Conservation (phyloP, 2,888 invertebrate genomes). For the Agrenia bidenticulata region DNA sequence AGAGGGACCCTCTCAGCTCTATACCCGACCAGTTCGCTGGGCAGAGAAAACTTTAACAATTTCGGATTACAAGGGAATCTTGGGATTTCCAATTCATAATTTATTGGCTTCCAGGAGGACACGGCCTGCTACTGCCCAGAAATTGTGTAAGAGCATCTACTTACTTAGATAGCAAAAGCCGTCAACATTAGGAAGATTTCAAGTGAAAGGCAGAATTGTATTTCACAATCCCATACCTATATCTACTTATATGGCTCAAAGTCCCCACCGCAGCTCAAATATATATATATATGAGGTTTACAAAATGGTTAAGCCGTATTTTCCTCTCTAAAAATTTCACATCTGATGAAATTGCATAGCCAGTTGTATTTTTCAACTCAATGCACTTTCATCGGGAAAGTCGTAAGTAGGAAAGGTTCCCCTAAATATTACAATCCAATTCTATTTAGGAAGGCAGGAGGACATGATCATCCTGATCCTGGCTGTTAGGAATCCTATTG, state of each 20-base stretch:
- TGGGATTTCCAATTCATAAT: conserved; percentile 44
- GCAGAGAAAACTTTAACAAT: conserved; percentile 39
- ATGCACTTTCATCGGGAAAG: conserved; percentile 34
- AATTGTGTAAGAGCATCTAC: too few relatives aligned
- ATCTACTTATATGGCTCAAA: too few relatives aligned
- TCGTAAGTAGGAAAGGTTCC: conserved; percentile 12
- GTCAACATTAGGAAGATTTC: conserved; percentile 7
- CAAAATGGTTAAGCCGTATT: too few relatives aligned
- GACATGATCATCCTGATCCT: conserved; percentile 7
- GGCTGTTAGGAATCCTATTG: conserved; percentile 12
- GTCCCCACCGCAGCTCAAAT: too few relatives aligned
- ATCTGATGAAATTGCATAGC: conserved; percentile 27
- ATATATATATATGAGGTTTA: too few relatives aligned
- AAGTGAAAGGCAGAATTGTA: conserved; percentile 1
- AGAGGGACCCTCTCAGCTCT: conserved; percentile 30
- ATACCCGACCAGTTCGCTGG: conserved; percentile 25
- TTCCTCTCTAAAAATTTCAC: not conserved
- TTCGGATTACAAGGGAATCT: conserved; percentile 33
- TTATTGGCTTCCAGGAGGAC: conserved; percentile 27
- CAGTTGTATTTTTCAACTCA: conserved; percentile 36
- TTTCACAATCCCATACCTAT: conserved; percentile 3
- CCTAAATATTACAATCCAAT: conserved; percentile 24
- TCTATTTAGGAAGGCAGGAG: conserved; percentile 23
- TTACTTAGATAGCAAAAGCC: not conserved
- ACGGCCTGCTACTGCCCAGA: not conserved